Conservation (phyloP, 2,113 vertebrate genomes). For the Gymnarchus niloticus region DNA sequence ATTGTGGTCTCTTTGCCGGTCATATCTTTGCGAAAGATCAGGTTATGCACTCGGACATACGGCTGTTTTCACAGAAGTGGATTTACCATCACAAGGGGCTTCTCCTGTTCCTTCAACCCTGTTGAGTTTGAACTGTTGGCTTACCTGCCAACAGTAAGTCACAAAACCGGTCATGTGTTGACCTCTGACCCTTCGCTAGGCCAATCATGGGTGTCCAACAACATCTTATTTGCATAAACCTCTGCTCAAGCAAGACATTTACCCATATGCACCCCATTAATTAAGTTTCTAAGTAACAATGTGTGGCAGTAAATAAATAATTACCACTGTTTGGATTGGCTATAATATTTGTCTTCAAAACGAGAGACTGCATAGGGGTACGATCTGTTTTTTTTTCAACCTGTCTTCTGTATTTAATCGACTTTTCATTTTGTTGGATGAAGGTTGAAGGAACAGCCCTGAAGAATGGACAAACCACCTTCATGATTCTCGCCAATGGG, state of each 20-base stretch:
- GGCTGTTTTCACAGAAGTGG: not conserved
- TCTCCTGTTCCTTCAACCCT: not conserved
- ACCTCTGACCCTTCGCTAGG: slow-evolving; percentile 51
- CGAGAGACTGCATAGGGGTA: not conserved
- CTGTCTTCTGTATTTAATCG: not conserved
- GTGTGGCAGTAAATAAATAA: slow-evolving; percentile 68
- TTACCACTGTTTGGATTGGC: slow-evolving; percentile 54
- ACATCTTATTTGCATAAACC: slow-evolving; percentile 61
- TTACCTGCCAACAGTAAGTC: slow-evolving; percentile 37
- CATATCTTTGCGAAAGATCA: too few species aligned
- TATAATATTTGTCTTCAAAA: slow-evolving; percentile 27
- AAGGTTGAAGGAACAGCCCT: not conserved
- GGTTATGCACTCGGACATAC: too few species aligned
- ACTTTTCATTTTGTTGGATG: not conserved
- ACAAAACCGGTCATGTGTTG: slow-evolving; percentile 42
- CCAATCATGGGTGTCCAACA: slow-evolving; percentile 45
- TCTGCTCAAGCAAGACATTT: slow-evolving; percentile 51
- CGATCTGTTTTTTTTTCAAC: not conserved
- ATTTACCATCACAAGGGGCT: not conserved
- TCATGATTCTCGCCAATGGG: not conserved
- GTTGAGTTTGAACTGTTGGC: too few species aligned
- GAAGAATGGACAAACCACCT: not conserved
- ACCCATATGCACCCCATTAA: slow-evolving; percentile 63
- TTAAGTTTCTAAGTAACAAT: slow-evolving; percentile 71
- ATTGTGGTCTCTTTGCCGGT: too few species aligned